These are phyloP conservation scores for Catocala nupta DNA, from an alignment of 2,888 invertebrate species.

Conservation along the genomic window DNA sequence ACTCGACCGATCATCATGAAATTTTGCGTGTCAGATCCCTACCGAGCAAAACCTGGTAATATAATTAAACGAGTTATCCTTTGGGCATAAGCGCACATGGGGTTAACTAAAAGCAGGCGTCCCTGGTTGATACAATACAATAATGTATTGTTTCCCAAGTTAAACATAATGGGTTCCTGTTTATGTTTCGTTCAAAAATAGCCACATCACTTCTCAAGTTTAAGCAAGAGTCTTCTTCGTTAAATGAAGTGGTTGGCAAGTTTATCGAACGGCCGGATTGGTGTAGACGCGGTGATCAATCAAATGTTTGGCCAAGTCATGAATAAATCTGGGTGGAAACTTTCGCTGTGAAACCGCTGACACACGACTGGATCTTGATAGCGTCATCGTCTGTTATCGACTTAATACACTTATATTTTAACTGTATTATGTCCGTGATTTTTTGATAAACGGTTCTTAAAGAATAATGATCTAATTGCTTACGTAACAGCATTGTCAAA, in stretches of 20 bases:
- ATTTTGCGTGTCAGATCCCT: no score
- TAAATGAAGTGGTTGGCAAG: conserved; percentile 81
- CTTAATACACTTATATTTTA: conserved; percentile 41
- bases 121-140: no score
- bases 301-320: conserved; percentile 84
- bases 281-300: conserved; percentile 82
- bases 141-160: no score
- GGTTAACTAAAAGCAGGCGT: no score
- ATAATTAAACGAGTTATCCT: no score
- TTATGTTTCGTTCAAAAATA: conserved; percentile 62
- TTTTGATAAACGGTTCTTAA: no score
- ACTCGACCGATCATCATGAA: no score
- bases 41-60: no score
- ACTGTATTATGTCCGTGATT: not conserved
- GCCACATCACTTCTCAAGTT: conserved; percentile 70
- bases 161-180: conserved; percentile 12
- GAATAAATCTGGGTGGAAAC: conserved; percentile 76
- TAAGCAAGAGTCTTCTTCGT: conserved; percentile 76
- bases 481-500: no score
- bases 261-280: conserved; percentile 78
- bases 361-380: conserved; percentile 48
- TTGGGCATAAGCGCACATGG: no score
- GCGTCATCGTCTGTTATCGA: conserved; percentile 35
- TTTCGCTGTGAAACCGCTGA: conserved; percentile 53
- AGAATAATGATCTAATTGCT: no score